These are phyloP conservation scores for Bombylius discolor DNA, from an alignment of 2,888 invertebrate species.

Conservation along the genomic window DNA sequence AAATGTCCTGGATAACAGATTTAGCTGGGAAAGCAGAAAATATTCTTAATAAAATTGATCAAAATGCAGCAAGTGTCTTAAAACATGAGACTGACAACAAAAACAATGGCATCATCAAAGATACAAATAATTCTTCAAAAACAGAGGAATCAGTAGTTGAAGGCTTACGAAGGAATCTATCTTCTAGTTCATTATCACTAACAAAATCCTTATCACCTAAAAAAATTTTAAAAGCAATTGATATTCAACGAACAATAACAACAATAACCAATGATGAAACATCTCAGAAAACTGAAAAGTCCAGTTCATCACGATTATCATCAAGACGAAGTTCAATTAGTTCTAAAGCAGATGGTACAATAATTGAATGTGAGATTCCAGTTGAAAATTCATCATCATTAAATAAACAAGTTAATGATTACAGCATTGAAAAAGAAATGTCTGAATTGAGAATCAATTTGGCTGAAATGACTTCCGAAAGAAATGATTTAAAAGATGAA, in stretches of 20 bases:
- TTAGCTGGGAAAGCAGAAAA: constrained; percentile 62
- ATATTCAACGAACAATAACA: neutral
- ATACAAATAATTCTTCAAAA: neutral
- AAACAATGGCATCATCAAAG: constrained; percentile 4
- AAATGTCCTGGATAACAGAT: constrained; percentile 63
- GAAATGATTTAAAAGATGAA: constrained; percentile 26
- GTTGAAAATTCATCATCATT: neutral
- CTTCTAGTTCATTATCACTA: constrained; percentile 23
- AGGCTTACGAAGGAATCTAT: constrained; percentile 19
- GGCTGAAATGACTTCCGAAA: constrained; percentile 25
- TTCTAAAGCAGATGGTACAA: constrained; percentile 11
- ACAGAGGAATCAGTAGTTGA: constrained; percentile 16
- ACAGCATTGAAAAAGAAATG: constrained; percentile 20
- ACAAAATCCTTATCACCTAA: constrained; percentile 23
- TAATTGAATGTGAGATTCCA: constrained; percentile 8
- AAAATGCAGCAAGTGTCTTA: constrained; percentile 56
- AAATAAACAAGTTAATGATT: neutral
- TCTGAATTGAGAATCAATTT: constrained; percentile 28
- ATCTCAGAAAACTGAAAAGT: constrained; percentile 17
- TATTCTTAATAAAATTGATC: constrained; percentile 59
- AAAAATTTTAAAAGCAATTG: neutral
- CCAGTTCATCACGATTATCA: constrained; percentile 11
- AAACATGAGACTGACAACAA: constrained; percentile 24
- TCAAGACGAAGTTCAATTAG: constrained; percentile 19
- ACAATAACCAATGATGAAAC: neutral